Evolutionary conservation across 2,888 invertebrate genomes (phyloP), one percentile per base, ranked within the genome.

Genomic region (Cacoxenus indagator): DNA sequence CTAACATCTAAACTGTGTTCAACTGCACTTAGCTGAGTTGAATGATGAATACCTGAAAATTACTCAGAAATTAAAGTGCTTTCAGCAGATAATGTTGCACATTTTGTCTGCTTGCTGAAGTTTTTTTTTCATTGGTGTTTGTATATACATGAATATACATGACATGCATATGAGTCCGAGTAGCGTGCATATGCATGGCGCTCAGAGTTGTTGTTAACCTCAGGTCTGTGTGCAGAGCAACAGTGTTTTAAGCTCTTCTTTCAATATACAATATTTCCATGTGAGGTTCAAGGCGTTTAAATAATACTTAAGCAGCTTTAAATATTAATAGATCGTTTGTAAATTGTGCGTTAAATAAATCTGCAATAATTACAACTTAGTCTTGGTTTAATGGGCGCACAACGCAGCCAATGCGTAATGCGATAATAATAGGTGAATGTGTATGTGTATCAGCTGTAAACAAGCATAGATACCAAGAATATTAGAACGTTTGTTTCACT

Each of bases 31-130:
- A 37, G 37, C 37, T 37, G 37, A 1, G 37, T 37, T 83, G 78
- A 77, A 75, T 81, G 83, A 80, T 80, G 75, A 78, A 80, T 81
- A 76, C 74, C 71, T 74, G 76, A 74, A 74, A 81, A 79, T 75
- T 80, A 79, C 78, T 74, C 55, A 72, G 65, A 74, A 75, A 72
- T 71, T 76, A n/a, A n/a, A n/a, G n/a, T n/a, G n/a, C n/a, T n/a
- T n/a, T n/a, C n/a, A 69, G 69, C 68, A 71, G 66, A 76, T 4
- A 55, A 11, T 31, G 29, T 37, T 19, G 19, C 37, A 29, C 22
- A 31, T 59, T n/a, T 17, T 31, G 31, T 4, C 19, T n/a, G n/a
- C n/a, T n/a, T n/a, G n/a, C n/a, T n/a, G n/a, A n/a, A n/a, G n/a
- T n/a, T n/a, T n/a, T n/a, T n/a, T n/a, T n/a, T n/a, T n/a, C n/a